phyloP scores from a whole-genome alignment of 2,113 vertebrate genomes.

The Rhea pennata region DNA sequence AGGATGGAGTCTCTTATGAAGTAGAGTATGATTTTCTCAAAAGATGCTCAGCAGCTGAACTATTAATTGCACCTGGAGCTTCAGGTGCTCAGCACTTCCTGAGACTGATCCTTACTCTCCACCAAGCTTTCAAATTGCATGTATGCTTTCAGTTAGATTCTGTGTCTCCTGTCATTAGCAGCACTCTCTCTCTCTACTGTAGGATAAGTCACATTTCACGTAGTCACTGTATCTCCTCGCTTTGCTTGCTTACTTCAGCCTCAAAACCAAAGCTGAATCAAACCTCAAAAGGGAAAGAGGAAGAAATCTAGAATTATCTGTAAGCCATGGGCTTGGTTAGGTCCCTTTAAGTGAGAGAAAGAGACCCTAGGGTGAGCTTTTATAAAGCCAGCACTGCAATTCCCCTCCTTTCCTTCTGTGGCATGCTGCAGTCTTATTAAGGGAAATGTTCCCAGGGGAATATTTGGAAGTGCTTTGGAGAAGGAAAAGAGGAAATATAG shows the following conservation, averaged over 20 bases:
- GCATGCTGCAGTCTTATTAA: background rate
- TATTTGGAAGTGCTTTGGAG: background rate
- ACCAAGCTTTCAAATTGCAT: background rate
- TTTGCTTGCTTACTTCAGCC: background rate
- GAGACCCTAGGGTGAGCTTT: background rate
- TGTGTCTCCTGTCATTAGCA: background rate
- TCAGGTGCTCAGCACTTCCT: background rate
- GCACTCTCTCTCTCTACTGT: background rate
- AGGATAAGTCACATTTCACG: background rate
- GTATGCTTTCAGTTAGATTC: background rate
- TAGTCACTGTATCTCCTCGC: background rate
- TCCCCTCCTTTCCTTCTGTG: background rate
- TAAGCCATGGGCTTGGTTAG: background rate
- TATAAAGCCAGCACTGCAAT: background rate
- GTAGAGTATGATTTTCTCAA: background rate
- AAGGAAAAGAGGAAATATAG: background rate
- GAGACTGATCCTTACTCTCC: background rate
- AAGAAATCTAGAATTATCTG: background rate
- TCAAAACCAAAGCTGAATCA: background rate
- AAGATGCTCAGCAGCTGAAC: background rate
- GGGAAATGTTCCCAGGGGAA: background rate
- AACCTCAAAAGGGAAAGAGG: background rate
- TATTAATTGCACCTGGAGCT: conserved; percentile 1
- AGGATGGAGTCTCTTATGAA: background rate
- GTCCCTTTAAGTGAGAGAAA: background rate